Base-by-base conservation (phyloP, 1,140 invertebrate species). In the Saccostrea echinata region DNA sequence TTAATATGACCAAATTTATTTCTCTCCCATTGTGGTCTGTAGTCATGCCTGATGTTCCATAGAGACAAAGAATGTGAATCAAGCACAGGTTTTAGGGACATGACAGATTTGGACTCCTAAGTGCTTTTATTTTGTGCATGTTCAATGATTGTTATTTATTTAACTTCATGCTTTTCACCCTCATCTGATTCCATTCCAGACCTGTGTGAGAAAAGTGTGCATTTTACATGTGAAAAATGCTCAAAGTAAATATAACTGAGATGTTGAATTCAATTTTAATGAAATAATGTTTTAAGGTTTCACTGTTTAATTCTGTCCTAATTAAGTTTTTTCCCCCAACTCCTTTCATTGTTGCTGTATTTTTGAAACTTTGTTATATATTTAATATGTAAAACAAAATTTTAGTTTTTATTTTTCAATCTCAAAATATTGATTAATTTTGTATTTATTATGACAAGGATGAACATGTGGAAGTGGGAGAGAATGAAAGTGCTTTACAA, bases 141-240 rank as follows among this genome's bases (percentile, higher is more conserved):
- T 76, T 76, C 24, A 76, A 76, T 76, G 24, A 76, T 76, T 76
- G 68, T 76, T 76, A 76, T 76, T 76, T 76, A 76, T 76, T 76
- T 76, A 30, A 76, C n/a, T 30, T 76, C 68, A 76, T 30, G 68
- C 68, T 76, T 76, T 76, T 76, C 68, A 30, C 68, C 68, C 68
- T 76, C 68, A 76, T 76, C 68, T 27, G 24, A 30, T 16, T 76
- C 68, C 68, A 76, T 76, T 76, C 68, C 68, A 76, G 30, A 76
- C 4, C 9, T 30, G 27, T 76, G 68, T 30, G 57, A 30, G 11
- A 76, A 76, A 76, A 76, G 68, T 30, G 30, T 76, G 68, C 55
- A 61, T 61, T 61, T 61, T 61, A 61, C n/a, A n/a, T 61, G 55
- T 61, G n/a, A 21, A 61, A 61, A 61, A 61, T 61, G 55, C 55